phyloP scores from a whole-genome alignment of 2,113 vertebrate genomes.

The Brachypteracias leptosomus region DNA sequence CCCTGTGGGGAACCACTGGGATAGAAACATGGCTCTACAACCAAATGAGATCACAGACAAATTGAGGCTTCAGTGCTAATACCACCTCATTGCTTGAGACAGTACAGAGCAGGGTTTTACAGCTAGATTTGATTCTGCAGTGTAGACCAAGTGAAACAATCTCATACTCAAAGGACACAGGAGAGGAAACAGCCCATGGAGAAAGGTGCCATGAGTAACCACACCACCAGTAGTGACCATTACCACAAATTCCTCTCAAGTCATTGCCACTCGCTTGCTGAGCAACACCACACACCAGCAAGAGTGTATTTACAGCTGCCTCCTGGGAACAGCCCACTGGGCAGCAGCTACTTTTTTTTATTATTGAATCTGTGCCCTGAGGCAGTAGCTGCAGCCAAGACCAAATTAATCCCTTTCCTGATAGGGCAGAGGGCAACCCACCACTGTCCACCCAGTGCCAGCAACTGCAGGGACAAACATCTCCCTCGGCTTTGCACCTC shows the following conservation, averaged over 20 bases:
- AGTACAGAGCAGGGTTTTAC: not conserved
- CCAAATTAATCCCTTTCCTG: not conserved
- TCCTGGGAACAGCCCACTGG: not conserved
- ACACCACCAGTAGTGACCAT: not conserved
- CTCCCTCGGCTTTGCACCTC: not conserved
- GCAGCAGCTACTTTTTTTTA: not conserved
- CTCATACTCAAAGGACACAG: not conserved
- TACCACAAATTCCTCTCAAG: not conserved
- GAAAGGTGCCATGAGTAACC: not conserved
- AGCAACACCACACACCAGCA: not conserved
- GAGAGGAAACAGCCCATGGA: not conserved
- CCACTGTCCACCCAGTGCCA: not conserved
- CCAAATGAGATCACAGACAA: not conserved
- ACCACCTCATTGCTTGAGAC: not conserved
- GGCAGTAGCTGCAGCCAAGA: not conserved
- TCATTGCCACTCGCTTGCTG: not conserved
- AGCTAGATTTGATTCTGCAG: not conserved
- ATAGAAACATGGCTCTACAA: not conserved
- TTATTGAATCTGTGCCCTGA: not conserved
- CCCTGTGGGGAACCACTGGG: rapidly evolving
- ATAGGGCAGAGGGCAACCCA: not conserved
- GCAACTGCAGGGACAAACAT: not conserved
- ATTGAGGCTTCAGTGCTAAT: not conserved
- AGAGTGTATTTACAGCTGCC: not conserved
- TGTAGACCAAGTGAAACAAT: not conserved